Conservation (phyloP, 2,797 vertebrate species). For the Onychomys leucogaster region DNA sequence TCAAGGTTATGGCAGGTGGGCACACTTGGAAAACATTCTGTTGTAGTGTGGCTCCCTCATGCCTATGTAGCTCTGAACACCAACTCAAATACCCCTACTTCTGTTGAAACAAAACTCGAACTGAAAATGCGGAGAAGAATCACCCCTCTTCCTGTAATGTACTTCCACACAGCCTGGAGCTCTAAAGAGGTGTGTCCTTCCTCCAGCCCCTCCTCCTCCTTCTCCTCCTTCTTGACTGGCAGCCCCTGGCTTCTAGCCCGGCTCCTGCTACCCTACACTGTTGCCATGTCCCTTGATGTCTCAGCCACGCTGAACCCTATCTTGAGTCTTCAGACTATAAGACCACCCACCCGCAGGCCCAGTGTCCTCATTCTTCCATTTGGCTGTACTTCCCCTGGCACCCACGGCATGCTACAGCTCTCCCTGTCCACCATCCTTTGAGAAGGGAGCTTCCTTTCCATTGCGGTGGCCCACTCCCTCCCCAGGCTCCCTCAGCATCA, state of each 20-base stretch:
- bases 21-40: neutral
- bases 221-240: neutral
- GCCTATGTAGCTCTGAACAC: accelerated
- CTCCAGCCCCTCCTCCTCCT: no score
- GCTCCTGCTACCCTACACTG: accelerated
- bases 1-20: neutral
- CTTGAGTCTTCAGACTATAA: neutral
- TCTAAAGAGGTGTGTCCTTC: neutral
- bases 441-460: neutral
- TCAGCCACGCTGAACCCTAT: neutral
- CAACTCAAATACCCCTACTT: neutral
- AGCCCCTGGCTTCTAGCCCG: neutral
- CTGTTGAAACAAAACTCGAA: neutral
- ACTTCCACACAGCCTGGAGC: neutral
- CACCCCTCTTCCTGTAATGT: neutral
- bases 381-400: neutral
- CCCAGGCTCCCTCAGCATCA: neutral
- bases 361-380: neutral
- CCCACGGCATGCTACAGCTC: accelerated
- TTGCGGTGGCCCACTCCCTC: neutral
- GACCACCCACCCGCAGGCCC: accelerated
- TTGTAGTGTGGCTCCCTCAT: neutral
- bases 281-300: neutral
- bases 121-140: neutral
- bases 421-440: neutral